phyloP scores from a whole-genome alignment of 2,113 vertebrate genomes.

The Clupea harengus region DNA sequence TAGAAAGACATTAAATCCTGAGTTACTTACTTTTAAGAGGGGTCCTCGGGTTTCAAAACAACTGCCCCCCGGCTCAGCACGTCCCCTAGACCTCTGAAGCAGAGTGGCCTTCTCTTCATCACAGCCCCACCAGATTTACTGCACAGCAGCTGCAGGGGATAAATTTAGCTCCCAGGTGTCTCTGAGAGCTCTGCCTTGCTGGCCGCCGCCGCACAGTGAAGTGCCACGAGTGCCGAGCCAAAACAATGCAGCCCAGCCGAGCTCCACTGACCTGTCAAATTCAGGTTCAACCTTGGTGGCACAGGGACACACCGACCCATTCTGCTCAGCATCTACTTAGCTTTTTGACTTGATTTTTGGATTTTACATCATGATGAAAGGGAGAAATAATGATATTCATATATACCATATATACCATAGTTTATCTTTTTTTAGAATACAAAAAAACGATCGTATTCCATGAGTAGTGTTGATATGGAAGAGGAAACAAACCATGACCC shows the following conservation, averaged over 20 bases:
- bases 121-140: constrained; percentile 52
- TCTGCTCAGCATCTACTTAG: not conserved
- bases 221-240: constrained; percentile 35
- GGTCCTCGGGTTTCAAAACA: constrained; percentile 48
- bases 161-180: constrained; percentile 59
- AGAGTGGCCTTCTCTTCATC: constrained; percentile 38
- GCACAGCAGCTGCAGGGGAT: constrained; percentile 48
- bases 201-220: constrained; percentile 35
- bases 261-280: constrained; percentile 13
- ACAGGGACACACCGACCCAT: not conserved
- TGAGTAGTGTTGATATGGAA: too few species aligned
- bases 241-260: constrained; percentile 37
- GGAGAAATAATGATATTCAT: not conserved
- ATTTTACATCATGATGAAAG: not conserved
- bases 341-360: not conserved
- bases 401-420: not conserved
- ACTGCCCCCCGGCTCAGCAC: constrained; percentile 16
- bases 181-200: constrained; percentile 38
- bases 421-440: not conserved
- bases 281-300: constrained; percentile 10
- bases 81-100: not conserved
- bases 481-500: too few species aligned
- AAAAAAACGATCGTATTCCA: too few species aligned
- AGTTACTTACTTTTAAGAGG: constrained; percentile 17
- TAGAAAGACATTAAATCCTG: constrained; percentile 3